Percentiles rank a stretch among this genome's conserved stretches.
These are phyloP conservation scores for Pseudomugil tenellus DNA, from an alignment of 2,797 vertebrate species.

Conservation along the genomic window DNA sequence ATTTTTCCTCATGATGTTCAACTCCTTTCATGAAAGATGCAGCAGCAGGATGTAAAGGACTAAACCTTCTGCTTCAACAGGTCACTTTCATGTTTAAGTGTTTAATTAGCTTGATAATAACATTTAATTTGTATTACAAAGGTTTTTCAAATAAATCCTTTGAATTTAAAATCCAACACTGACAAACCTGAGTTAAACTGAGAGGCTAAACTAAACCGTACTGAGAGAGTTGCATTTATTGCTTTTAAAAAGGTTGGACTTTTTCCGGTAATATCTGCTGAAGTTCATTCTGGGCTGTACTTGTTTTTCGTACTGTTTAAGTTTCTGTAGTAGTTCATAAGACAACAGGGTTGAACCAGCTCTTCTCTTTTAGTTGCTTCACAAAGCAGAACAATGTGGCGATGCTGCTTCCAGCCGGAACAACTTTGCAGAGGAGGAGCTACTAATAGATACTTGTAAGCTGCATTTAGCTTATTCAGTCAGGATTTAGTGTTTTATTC, in stretches of 20 bases:
- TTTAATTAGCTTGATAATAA: not conserved
- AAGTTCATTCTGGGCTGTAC: not conserved
- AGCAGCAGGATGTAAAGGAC: not conserved
- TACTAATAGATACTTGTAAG: not conserved
- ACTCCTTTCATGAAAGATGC: conserved; percentile 1
- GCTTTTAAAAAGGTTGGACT: not conserved
- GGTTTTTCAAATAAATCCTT: not conserved
- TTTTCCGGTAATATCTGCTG: not conserved
- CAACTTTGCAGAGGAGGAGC: not conserved
- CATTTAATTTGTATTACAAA: not conserved
- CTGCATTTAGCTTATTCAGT: not conserved
- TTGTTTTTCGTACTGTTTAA: not conserved
- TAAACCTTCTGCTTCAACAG: not conserved
- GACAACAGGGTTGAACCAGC: not conserved
- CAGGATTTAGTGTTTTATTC: not conserved
- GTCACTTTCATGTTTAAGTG: not conserved
- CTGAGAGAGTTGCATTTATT: not conserved
- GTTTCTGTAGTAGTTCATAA: not conserved
- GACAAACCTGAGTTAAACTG: not conserved
- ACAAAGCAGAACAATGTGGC: conserved; percentile 1
- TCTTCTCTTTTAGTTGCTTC: not conserved
- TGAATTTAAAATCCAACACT: not conserved
- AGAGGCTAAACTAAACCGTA: no score
- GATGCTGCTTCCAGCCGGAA: conserved; percentile 1
- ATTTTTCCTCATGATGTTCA: conserved; percentile 17